Conservation (phyloP, 2,888 invertebrate genomes). For the Pristionchus maxplancki region DNA sequence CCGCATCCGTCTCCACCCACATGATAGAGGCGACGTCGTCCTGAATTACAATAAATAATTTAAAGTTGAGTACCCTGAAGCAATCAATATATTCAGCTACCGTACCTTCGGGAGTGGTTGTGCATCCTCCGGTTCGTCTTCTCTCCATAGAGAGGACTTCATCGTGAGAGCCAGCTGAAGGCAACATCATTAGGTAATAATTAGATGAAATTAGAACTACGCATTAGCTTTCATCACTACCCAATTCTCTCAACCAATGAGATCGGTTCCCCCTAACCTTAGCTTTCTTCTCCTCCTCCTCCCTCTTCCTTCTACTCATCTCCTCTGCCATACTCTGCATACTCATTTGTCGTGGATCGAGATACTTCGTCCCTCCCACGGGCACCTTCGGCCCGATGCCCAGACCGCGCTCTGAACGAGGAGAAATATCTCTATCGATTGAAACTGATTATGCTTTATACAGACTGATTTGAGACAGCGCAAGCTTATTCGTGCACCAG, state of each 20-base stretch:
- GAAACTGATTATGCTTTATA: not conserved
- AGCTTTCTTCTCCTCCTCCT: slow-evolving; percentile 49
- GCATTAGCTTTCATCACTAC: too few species aligned
- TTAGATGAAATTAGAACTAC: not conserved
- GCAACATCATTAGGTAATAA: not conserved
- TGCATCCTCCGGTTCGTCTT: slow-evolving; percentile 34
- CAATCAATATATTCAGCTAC: not conserved
- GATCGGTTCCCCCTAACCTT: not conserved
- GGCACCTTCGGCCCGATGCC: slow-evolving; percentile 46
- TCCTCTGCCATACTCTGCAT: slow-evolving; percentile 61
- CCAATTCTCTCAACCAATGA: not conserved
- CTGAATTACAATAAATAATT: slow-evolving; percentile 36
- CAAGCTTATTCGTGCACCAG: not conserved
- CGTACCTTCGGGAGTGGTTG: slow-evolving; percentile 22
- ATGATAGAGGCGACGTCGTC: slow-evolving; percentile 56
- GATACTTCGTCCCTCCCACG: slow-evolving; percentile 46
- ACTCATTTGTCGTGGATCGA: slow-evolving; percentile 48
- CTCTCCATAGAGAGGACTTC: slow-evolving; percentile 44
- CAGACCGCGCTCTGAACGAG: slow-evolving; percentile 48
- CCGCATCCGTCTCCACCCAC: slow-evolving; percentile 68
- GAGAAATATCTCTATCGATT: not conserved
- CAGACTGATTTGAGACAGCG: not conserved
- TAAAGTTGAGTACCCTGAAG: not conserved
- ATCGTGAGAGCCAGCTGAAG: not conserved
- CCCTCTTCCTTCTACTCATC: slow-evolving; percentile 57